Evolutionary conservation across 2,888 invertebrate species (phyloP), one percentile per base, ranked within the genome.

Genomic region (Trissolcus japonicus): DNA sequence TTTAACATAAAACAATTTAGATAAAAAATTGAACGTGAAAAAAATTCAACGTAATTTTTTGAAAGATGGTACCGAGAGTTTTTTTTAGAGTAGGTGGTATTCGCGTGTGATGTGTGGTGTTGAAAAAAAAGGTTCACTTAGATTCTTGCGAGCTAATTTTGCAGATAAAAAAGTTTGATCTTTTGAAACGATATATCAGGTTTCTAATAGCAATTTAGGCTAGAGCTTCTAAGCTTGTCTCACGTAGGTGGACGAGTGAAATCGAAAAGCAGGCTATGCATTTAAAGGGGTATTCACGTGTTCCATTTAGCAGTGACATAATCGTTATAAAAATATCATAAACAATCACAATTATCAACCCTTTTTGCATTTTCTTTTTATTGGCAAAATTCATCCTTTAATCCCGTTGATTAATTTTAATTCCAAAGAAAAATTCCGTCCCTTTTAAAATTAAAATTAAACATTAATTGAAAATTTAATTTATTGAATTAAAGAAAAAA

Each of bases 261-360:
- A 80, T 80, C 79, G 80, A 79, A 81, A 80, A 81, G 79, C 80
- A 77, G 81, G 81, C 80, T 76, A 71, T 71, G 66, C 67, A 62
- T 67, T 65, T 51, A 43, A 76, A 55, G 56, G 65, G 55, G 19
- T 68, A 63, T 68, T 53, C 50, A 46, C 46, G 50, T 74, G 74
- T 46, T 75, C 68, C 62, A 68, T 75, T 75, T 75, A 59, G 54
- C 68, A 53, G 62, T 63, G 68, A 75, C 63, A 68, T 54, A 63
- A 17, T 35, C 35, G 1, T 14, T 16, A 46, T 14, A 46, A 46
- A 46, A 46, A 14, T 35, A 35, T 35, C 35, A 35, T 35, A 35
- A 35, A 35, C 35, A 35, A 35, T 35, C 35, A 35, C 7, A 35
- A 35, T 35, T 9, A 11, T 11, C 35, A 35, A 11, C 7, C 35